phyloP scores from a whole-genome alignment of 2,113 vertebrate genomes.

The Spea multiplicata region DNA sequence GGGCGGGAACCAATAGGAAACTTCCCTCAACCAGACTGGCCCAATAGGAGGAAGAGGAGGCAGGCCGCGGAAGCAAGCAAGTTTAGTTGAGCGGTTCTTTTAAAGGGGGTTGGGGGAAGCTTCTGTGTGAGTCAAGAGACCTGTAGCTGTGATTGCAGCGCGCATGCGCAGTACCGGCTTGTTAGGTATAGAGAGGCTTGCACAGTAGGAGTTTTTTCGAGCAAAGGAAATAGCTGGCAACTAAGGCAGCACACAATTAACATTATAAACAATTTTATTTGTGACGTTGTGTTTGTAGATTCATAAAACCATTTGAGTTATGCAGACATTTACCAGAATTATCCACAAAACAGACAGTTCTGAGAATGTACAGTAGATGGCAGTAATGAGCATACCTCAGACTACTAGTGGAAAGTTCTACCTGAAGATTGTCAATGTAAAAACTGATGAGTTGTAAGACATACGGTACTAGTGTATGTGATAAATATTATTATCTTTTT shows the following conservation, averaged over 20 bases:
- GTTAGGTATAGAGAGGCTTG: not conserved
- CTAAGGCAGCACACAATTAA: too few species aligned
- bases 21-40: not conserved
- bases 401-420: too few species aligned
- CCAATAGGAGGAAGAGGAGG: slow-evolving; percentile 3
- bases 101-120: not conserved
- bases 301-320: too few species aligned
- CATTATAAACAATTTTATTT: too few species aligned
- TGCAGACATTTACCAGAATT: too few species aligned
- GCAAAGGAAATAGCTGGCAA: not conserved
- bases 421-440: too few species aligned
- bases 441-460: too few species aligned
- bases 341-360: not conserved
- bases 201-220: too few species aligned
- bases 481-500: too few species aligned
- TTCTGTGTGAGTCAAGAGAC: not conserved
- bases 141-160: not conserved
- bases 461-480: too few species aligned
- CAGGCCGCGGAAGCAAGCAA: slow-evolving; percentile 7
- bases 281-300: too few species aligned
- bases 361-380: not conserved
- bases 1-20: slow-evolving; percentile 5
- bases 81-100: slow-evolving; percentile 2
- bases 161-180: not conserved
- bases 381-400: not conserved